Conservation (phyloP, 1,140 invertebrate genomes). For the Heliconius hewitsoni region DNA sequence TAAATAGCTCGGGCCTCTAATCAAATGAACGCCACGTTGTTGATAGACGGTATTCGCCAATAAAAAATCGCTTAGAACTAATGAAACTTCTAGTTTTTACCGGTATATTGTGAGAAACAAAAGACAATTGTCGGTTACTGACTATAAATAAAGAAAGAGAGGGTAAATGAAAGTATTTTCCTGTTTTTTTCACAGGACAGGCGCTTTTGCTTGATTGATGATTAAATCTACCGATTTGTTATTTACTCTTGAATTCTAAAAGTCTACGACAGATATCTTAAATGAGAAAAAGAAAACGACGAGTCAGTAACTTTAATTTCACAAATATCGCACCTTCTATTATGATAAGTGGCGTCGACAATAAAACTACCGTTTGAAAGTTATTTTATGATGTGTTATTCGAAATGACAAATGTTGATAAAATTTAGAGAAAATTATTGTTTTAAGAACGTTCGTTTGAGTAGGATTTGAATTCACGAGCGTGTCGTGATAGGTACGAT, state of each 20-base stretch:
- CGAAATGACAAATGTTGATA: too few species aligned
- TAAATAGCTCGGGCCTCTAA: conserved; percentile 12
- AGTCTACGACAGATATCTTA: neutral
- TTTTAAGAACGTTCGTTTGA: too few species aligned
- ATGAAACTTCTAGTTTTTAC: conserved; percentile 28
- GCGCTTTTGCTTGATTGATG: neutral
- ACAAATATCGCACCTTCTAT: too few species aligned
- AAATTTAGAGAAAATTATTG: too few species aligned
- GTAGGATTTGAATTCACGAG: too few species aligned
- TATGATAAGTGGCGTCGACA: too few species aligned
- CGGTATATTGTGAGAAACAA: conserved; percentile 13
- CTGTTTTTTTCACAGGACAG: neutral
- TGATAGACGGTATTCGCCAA: conserved; percentile 24
- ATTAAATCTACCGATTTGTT: neutral
- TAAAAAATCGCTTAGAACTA: conserved; percentile 18
- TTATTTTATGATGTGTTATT: too few species aligned
- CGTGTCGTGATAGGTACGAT: too few species aligned
- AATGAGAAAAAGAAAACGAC: neutral
- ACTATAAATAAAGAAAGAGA: neutral
- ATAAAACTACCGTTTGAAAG: too few species aligned
- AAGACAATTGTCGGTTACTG: neutral
- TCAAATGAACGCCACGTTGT: conserved; percentile 25
- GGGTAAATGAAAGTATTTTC: neutral
- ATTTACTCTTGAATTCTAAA: neutral
- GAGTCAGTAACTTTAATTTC: neutral